Evolutionary conservation across 2,888 invertebrate species (phyloP), one percentile per base, ranked within the genome.

Genomic region (Pachycephus smyrnensis): DNA sequence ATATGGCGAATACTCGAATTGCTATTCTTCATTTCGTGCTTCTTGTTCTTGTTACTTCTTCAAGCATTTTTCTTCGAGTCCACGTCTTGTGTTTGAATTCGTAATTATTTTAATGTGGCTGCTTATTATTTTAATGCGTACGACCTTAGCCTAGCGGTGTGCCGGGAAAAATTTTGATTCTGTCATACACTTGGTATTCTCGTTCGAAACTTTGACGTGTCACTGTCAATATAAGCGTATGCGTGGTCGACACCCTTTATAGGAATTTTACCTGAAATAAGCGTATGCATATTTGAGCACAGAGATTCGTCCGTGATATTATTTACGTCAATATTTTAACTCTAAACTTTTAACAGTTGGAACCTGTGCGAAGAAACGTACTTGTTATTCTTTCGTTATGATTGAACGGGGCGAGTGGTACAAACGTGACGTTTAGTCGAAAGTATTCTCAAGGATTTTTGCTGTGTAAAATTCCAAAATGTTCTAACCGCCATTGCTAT

Each of bases 51-150:
- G 6, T 23, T 23, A 68, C 75, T 71, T 35, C 74, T 69, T 33
- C 33, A 3, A 23, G 68, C n/a, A 30, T 6, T 75, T 15, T 30
- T 23, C 30, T 68, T n/a, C 23, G 12, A 55, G 2, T 55, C 55
- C 78, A 77, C 69, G 79, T 80, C 78, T 84, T 68, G 80, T 80
- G 73, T 76, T 76, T 81, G 79, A 78, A 80, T 73, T 77, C 76
- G 83, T 84, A 86, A 87, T 87, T 84, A 83, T 80, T 84, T 84
- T 85, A 86, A 85, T 82, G 81, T 82, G 79, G 79, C 82, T 83
- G 82, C 82, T 82, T 82, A 83, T 84, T 84, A 86, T 85, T 87
- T 85, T 83, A 85, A 86, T 83, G 84, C 84, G 75, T 71, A 55
- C 55, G 55, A 55, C 23, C 9, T 55, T 2, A 55, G 55, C 1